Conservation (phyloP, 2,888 invertebrate species). For the Troides oblongomaculatus region DNA sequence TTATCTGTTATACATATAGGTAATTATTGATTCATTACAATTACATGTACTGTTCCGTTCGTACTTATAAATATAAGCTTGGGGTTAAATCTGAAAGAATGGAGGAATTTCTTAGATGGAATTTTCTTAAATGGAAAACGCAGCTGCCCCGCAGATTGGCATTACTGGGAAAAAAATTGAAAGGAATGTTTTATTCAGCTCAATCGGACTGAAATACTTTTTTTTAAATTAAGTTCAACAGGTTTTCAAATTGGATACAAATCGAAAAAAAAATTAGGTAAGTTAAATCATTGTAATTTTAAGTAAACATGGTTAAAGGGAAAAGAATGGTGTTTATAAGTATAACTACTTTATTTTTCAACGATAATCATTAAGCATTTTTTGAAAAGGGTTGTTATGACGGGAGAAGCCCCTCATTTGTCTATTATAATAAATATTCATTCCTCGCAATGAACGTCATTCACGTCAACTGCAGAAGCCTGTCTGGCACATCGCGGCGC, state of each 20-base stretch:
- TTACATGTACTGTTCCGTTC: not conserved
- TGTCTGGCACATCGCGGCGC: constrained; percentile 2
- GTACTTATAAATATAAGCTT: not conserved
- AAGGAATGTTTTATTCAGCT: constrained; percentile 19
- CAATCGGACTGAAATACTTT: constrained; percentile 23
- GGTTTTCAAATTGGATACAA: constrained; percentile 10
- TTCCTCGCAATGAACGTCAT: constrained; percentile 50
- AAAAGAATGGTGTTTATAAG: not conserved
- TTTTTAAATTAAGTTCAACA: constrained; percentile 14
- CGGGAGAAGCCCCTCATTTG: constrained; percentile 31
- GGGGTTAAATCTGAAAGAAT: constrained; percentile 11
- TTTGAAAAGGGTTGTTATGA: constrained; percentile 13
- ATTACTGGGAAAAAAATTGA: constrained; percentile 23
- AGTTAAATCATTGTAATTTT: not conserved
- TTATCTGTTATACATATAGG: not conserved
- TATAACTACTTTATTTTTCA: not conserved
- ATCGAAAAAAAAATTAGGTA: constrained; percentile 8
- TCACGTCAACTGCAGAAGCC: constrained; percentile 55
- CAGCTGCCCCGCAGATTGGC: constrained; percentile 28
- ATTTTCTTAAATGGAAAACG: constrained; percentile 22
- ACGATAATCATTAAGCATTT: constrained; percentile 7
- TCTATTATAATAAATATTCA: constrained; percentile 45
- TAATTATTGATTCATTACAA: too few species aligned
- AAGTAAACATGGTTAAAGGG: not conserved
- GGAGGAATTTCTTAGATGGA: constrained; percentile 18